Evolutionary conservation across 2,797 vertebrate genomes (phyloP).

Genomic region (Poliocrania exsul): DNA sequence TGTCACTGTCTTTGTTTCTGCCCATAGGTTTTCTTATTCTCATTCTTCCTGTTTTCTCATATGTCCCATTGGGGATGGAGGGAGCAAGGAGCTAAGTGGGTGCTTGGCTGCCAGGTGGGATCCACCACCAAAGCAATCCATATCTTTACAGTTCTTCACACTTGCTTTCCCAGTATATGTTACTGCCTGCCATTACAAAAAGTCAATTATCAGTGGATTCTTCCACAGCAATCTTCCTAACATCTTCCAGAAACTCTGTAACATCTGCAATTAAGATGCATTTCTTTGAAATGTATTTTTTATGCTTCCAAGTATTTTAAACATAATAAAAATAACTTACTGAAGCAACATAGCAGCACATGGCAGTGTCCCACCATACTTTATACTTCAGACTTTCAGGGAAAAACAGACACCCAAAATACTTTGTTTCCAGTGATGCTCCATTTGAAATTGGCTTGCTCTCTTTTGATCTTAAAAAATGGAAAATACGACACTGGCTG

Average conservation of each 20-base stretch:
- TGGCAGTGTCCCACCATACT: background rate
- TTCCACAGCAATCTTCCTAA: background rate
- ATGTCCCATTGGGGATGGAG: accelerated
- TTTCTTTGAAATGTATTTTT: background rate
- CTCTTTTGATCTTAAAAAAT: background rate
- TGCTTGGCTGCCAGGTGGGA: background rate
- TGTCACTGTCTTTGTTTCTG: background rate
- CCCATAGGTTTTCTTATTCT: background rate
- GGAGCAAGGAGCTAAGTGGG: background rate
- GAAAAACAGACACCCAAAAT: background rate
- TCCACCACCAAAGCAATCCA: background rate
- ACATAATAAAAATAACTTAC: background rate
- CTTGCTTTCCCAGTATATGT: background rate
- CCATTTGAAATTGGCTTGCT: background rate
- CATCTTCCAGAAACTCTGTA: background rate
- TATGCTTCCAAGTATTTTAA: background rate
- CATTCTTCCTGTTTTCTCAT: background rate
- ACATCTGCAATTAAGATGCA: background rate
- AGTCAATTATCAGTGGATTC: background rate
- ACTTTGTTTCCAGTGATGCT: background rate
- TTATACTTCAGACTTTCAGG: background rate
- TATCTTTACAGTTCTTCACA: background rate
- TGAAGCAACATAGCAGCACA: background rate
- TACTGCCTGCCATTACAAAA: background rate
- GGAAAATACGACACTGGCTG: background rate